Evolutionary conservation across 2,888 invertebrate species (phyloP), one percentile per base, ranked within the genome.

Genomic region (Clistopyga incitator): DNA sequence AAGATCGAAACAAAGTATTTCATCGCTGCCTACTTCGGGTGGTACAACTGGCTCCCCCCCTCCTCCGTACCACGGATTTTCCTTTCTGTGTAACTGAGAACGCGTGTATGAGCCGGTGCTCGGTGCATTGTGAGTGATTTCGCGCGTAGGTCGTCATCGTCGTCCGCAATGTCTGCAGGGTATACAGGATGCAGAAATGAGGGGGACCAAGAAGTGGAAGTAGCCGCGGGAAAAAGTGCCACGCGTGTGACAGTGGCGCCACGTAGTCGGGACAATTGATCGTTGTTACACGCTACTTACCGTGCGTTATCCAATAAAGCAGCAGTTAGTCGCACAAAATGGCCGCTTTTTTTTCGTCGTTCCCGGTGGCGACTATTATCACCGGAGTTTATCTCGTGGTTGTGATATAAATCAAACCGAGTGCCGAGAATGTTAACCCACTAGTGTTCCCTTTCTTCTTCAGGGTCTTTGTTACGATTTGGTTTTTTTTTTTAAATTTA

Each of bases 221-320:
- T 38, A 42, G 34, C 65, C 6, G n/a, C 11, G 42, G 38, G 38
- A 76, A 65, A 42, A 64, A 25, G 64, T 34, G 18, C 50, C 50
- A 64, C 50, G 29, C 47, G 34, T 18, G 72, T 64, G 81, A 78
- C 84, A 76, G 85, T 84, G 90, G 90, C 90, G 90, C 90, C 90
- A 89, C 88, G 79, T 85, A 85, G 90, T 88, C 90, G 90, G 88
- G 88, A 89, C 88, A 87, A 88, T 88, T 82, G 81, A 82, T 72
- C 84, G 76, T 83, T 81, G 80, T 81, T 85, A 80, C 80, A 82
- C 80, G 81, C 84, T 59, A 68, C 76, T 70, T 56, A 84, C 54
- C 15, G 20, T 54, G 15, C 56, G 71, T 54, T 71, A 20, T 34
- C 54, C 71, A 52, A 54, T 38, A 54, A 71, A 54, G 42, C 38